phyloP scores from a whole-genome alignment of 2,113 vertebrate species.

The Dromaius novaehollandiae region DNA sequence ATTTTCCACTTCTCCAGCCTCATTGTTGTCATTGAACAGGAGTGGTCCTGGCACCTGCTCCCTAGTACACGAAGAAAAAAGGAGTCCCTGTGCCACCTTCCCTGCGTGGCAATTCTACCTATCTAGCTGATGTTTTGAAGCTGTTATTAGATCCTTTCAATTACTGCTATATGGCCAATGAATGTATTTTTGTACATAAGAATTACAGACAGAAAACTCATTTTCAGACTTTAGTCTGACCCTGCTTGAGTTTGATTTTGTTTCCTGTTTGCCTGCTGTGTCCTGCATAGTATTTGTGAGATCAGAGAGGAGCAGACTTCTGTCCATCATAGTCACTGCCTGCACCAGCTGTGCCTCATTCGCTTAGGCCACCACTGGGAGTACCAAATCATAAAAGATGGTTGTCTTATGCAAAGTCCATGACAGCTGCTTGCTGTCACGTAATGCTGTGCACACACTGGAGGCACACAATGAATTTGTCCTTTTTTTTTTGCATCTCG shows the following conservation, averaged over 20 bases:
- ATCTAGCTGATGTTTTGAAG: background rate
- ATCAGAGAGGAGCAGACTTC: background rate
- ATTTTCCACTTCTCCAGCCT: background rate
- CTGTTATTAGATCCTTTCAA: background rate
- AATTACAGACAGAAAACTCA: background rate
- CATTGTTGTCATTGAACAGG: background rate
- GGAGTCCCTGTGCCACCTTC: background rate
- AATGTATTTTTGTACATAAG: background rate
- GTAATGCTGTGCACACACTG: background rate
- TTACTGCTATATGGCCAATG: background rate
- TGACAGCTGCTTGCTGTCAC: background rate
- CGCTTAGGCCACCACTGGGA: background rate
- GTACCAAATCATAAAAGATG: background rate
- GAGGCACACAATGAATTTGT: background rate
- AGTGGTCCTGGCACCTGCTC: background rate
- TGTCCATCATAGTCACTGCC: accelerated
- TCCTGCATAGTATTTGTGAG: background rate
- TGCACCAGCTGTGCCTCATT: background rate
- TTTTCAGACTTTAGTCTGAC: background rate
- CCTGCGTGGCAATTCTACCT: background rate
- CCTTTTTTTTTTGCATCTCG: background rate
- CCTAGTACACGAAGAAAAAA: background rate
- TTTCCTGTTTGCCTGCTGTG: background rate
- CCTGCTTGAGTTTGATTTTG: background rate
- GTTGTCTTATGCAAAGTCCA: background rate